These are phyloP conservation scores for Adoxophyes honmai DNA, from an alignment of 1,140 invertebrate genomes.

Conservation along the genomic window DNA sequence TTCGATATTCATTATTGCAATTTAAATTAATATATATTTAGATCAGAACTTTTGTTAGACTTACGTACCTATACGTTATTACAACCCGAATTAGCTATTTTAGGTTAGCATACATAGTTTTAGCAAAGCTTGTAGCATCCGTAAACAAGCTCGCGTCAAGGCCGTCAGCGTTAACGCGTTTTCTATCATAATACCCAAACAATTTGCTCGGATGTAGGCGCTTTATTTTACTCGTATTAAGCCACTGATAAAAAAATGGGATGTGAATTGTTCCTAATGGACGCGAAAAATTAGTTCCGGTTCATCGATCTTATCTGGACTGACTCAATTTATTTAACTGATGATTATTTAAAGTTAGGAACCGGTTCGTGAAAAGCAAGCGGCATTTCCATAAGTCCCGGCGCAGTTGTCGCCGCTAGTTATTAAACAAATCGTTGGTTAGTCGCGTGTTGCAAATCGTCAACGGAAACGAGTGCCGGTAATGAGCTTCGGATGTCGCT, in stretches of 20 bases:
- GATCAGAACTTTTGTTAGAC: too few relatives aligned
- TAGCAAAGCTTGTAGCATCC: conserved; percentile 53
- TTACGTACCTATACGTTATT: too few relatives aligned
- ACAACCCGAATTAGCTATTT: too few relatives aligned
- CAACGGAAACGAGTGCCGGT: conserved; percentile 68
- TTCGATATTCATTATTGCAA: too few relatives aligned
- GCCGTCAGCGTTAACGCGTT: conserved; percentile 50
- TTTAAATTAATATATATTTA: too few relatives aligned
- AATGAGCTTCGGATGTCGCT: conserved; percentile 76
- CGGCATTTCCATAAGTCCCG: not conserved
- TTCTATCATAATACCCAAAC: conserved; percentile 12
- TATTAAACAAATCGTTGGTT: conserved; percentile 6
- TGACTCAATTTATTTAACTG: too few relatives aligned
- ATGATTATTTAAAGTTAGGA: not conserved
- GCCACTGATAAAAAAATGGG: too few relatives aligned
- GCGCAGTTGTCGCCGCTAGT: not conserved
- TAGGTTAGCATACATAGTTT: conserved; percentile 25
- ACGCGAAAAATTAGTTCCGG: too few relatives aligned
- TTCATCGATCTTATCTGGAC: too few relatives aligned
- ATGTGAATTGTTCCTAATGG: too few relatives aligned
- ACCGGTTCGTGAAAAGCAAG: conserved; percentile 1
- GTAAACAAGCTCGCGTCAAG: conserved; percentile 62
- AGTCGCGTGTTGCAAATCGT: conserved; percentile 59
- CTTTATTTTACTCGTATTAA: not conserved
- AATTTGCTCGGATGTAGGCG: not conserved